These are phyloP conservation scores for Cavia aperea DNA, from an alignment of 2,113 vertebrate species.

Conservation along the genomic window DNA sequence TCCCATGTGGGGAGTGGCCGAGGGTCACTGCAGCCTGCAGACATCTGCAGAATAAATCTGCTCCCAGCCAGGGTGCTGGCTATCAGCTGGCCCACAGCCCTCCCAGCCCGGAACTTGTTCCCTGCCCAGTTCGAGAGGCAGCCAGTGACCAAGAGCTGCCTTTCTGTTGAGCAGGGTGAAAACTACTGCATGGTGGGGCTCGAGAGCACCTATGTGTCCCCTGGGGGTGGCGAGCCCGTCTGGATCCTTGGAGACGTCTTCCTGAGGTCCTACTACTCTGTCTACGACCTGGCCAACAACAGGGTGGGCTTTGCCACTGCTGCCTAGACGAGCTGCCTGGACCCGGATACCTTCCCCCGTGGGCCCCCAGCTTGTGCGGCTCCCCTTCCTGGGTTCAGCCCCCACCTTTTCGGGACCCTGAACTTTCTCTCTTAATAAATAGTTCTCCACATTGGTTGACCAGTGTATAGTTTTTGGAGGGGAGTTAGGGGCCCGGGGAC, in stretches of 20 bases:
- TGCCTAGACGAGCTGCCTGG: constrained; percentile 54
- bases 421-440: constrained; percentile 55
- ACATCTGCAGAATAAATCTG: neutral
- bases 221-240: constrained; percentile 63
- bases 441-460: neutral
- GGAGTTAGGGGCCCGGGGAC: neutral
- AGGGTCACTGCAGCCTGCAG: neutral
- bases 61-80: neutral
- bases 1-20: neutral
- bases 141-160: neutral
- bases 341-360: constrained; percentile 56
- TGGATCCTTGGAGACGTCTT: constrained; percentile 79
- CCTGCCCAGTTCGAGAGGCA: accelerated
- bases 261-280: constrained; percentile 76
- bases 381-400: neutral
- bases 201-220: constrained; percentile 72
- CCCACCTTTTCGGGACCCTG: neutral
- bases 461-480: neutral
- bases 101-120: neutral
- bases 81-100: neutral
- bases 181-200: constrained; percentile 71
- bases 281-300: constrained; percentile 75
- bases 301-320: constrained; percentile 71
- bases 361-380: neutral
- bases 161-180: constrained; percentile 51